Evolutionary conservation across 2,888 invertebrate species (phyloP), one percentile per base, ranked within the genome.

Genomic region (Pherbina coryleti): DNA sequence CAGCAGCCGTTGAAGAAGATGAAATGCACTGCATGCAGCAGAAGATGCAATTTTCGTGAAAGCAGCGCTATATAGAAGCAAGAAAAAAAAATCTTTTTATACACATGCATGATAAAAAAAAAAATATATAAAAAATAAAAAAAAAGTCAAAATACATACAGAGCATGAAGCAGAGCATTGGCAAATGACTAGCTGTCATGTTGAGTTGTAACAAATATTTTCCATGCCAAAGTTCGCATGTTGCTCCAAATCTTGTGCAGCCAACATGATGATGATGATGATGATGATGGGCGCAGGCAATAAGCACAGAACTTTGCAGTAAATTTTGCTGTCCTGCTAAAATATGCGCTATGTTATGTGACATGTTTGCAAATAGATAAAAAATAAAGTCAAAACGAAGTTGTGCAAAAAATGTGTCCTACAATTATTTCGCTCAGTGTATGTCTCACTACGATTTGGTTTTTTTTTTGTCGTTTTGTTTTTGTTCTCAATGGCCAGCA

Each of bases 401-500:
- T 11, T 5, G 14, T 22, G 3, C 4, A 57, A 17, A 57, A 25
- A 22, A 11, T 0, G 22, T 22, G 22, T 22, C 1, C 25, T 55
- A 22, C 19, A 19, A 19, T 19, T 55, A 19, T 22, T 55, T n/a
- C n/a, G 19, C 55, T 55, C 19, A 22, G 2, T 55, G 19, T 22
- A 22, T 9, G 19, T 22, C 55, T 55, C 55, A 22, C 14, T 11
- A 2, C 2, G 11, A 11, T 11, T 44, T 11, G 44, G 7, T 11
- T 44, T 44, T 44, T 44, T 44, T 44, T 44, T 44, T 44, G 2
- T 37, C 8, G 4, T 37, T 37, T 22, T n/a, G n/a, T n/a, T 8
- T 55, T 55, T 55, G 5, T n/a, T n/a, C 53, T 7, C 53, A 53
- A 53, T 55, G 19, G 14, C 19, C 55, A 55, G 79, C 78, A 79